Evolutionary conservation across 2,888 invertebrate species (phyloP).

Genomic region (Lochmaea crataegi): DNA sequence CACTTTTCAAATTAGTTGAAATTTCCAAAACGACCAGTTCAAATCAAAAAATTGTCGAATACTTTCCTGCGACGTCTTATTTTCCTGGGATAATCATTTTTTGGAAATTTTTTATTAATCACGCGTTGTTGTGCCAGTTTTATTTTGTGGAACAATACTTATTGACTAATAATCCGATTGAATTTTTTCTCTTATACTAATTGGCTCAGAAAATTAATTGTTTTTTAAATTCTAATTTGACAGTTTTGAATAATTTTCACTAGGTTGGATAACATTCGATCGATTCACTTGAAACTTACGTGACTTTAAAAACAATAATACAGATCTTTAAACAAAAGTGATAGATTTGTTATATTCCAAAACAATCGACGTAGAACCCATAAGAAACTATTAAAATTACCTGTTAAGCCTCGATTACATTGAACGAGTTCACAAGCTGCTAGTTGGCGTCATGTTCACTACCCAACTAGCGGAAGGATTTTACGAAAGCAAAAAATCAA

Average conservation of each 20-base stretch:
- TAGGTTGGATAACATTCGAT: slow-evolving; percentile 7
- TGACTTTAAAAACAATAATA: not conserved
- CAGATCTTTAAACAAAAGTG: not conserved
- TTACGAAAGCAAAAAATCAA: too few relatives aligned
- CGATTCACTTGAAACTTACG: slow-evolving; percentile 20
- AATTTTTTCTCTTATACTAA: slow-evolving; percentile 36
- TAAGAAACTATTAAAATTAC: too few relatives aligned
- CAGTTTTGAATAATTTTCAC: slow-evolving; percentile 6
- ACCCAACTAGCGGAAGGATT: too few relatives aligned
- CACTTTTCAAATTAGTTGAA: not conserved
- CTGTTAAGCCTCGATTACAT: too few relatives aligned
- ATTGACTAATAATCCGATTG: slow-evolving; percentile 48
- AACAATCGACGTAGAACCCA: too few relatives aligned
- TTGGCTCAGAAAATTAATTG: slow-evolving; percentile 13
- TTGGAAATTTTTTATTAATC: slow-evolving; percentile 42
- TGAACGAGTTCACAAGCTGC: too few relatives aligned
- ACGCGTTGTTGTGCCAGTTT: slow-evolving; percentile 50
- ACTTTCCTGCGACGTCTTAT: slow-evolving; percentile 1
- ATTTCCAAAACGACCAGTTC: slow-evolving; percentile 26
- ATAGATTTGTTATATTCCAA: not conserved
- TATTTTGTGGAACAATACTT: slow-evolving; percentile 55
- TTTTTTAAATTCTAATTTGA: slow-evolving; percentile 12
- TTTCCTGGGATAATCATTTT: slow-evolving; percentile 37
- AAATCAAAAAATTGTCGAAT: slow-evolving; percentile 22
- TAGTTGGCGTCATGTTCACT: too few relatives aligned